These are phyloP conservation scores for Triplophysa tibetana DNA, from an alignment of 2,113 vertebrate genomes.

Conservation along the genomic window DNA sequence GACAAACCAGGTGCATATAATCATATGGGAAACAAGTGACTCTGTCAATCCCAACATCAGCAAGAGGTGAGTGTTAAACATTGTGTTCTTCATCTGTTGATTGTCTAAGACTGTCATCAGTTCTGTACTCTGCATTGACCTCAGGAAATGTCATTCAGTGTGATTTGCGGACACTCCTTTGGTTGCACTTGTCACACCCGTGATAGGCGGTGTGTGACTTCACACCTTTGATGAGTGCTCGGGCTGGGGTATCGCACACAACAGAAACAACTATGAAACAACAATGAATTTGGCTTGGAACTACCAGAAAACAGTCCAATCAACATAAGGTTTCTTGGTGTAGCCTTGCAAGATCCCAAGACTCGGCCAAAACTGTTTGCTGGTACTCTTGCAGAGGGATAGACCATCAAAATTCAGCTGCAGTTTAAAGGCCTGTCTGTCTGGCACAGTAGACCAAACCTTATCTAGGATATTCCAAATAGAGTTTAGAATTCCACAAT, in stretches of 20 bases:
- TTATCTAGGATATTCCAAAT: neutral
- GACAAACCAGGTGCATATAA: constrained; percentile 39
- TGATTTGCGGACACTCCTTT: neutral
- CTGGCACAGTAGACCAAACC: neutral
- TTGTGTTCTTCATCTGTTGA: constrained; percentile 35
- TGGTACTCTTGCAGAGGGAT: neutral
- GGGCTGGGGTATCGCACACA: constrained; percentile 31
- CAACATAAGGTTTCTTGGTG: constrained; percentile 3
- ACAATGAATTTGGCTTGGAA: constrained; percentile 30
- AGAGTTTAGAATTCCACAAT: constrained; percentile 13
- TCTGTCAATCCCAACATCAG: constrained; percentile 13
- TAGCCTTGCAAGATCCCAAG: constrained; percentile 17
- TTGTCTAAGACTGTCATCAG: constrained; percentile 28
- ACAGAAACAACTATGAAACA: constrained; percentile 36
- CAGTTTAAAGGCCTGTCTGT: constrained; percentile 8
- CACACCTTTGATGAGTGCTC: constrained; percentile 31
- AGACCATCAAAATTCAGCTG: constrained; percentile 15
- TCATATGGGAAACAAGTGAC: constrained; percentile 21
- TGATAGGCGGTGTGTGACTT: constrained; percentile 22
- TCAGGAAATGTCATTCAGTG: constrained; percentile 39
- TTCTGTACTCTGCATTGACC: constrained; percentile 28
- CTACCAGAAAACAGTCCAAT: constrained; percentile 34
- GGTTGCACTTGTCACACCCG: constrained; percentile 28
- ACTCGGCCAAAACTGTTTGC: neutral
- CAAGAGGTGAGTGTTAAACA: constrained; percentile 5